These are phyloP conservation scores for Lasius fuliginosus DNA, from an alignment of 2,888 invertebrate species.

Conservation along the genomic window DNA sequence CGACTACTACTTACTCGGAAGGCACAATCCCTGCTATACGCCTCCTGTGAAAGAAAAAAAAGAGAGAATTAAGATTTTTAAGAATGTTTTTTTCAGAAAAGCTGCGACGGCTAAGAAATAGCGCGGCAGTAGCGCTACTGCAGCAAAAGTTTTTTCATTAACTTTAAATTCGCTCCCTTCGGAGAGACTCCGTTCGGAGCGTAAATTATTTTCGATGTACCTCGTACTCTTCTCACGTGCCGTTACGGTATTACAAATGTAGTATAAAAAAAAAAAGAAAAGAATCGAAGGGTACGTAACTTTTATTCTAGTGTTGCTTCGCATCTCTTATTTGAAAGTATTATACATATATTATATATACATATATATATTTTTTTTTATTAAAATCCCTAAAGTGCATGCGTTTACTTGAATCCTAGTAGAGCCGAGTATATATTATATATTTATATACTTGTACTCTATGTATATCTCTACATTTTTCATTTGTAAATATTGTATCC, in stretches of 20 bases:
- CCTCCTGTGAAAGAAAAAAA: slow-evolving; percentile 8
- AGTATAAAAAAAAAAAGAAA: slow-evolving; percentile 54
- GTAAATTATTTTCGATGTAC: slow-evolving; percentile 51
- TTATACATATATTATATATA: slow-evolving; percentile 65
- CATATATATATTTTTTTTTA: slow-evolving; percentile 62
- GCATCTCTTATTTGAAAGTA: slow-evolving; percentile 81
- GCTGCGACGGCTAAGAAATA: slow-evolving; percentile 66
- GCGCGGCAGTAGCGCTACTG: slow-evolving; percentile 53
- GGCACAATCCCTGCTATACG: slow-evolving; percentile 3
- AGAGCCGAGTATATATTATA: slow-evolving; percentile 58
- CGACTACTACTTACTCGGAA: slow-evolving; percentile 24
- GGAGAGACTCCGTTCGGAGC: slow-evolving; percentile 42
- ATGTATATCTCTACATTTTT: slow-evolving; percentile 66
- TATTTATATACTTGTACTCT: slow-evolving; percentile 62
- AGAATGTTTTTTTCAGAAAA: slow-evolving; percentile 83
- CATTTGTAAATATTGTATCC: slow-evolving; percentile 66
- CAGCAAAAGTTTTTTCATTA: slow-evolving; percentile 56
- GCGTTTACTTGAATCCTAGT: slow-evolving; percentile 79
- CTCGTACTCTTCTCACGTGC: slow-evolving; percentile 52
- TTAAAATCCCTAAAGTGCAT: slow-evolving; percentile 76
- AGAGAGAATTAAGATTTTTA: slow-evolving; percentile 68
- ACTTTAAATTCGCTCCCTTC: slow-evolving; percentile 45
- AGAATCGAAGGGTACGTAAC: slow-evolving; percentile 83
- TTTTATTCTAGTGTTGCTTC: slow-evolving; percentile 83
- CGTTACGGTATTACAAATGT: slow-evolving; percentile 59